These are phyloP conservation scores for Piscicola geometra DNA, from an alignment of 2,888 invertebrate species.

Conservation along the genomic window DNA sequence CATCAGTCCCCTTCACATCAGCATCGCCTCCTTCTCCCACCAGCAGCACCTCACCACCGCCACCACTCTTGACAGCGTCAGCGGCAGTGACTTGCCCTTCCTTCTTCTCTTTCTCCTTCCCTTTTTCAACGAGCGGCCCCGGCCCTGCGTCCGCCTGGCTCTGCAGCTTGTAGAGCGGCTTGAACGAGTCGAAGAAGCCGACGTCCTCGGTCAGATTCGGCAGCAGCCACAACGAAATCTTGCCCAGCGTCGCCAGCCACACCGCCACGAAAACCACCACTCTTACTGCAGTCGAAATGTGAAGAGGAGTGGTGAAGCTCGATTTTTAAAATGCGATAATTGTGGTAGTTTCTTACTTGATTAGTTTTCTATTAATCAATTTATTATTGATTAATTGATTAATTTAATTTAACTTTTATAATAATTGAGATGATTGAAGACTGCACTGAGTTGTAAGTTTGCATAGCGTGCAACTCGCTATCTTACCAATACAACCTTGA, in stretches of 20 bases:
- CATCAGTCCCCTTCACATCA: not conserved
- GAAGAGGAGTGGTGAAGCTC: no score
- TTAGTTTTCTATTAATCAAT: no score
- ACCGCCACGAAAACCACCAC: slow-evolving; percentile 84
- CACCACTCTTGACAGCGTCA: not conserved
- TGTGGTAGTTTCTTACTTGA: no score
- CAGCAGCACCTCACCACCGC: not conserved
- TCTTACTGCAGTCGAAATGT: slow-evolving; percentile 68
- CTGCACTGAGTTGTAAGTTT: not conserved
- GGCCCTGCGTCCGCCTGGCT: slow-evolving; percentile 31
- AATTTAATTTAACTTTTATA: no score
- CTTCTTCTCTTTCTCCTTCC: slow-evolving; percentile 41
- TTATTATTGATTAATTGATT: no score
- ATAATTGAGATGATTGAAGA: not conserved
- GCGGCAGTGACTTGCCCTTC: not conserved
- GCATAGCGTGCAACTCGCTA: no score
- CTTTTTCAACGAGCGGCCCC: slow-evolving; percentile 34
- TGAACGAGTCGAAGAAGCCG: slow-evolving; percentile 95
- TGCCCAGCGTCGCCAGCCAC: slow-evolving; percentile 76
- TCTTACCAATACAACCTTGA: no score
- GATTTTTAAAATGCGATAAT: no score
- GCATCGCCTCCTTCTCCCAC: not conserved
- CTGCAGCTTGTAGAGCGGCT: slow-evolving; percentile 74
- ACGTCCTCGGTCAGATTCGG: slow-evolving; percentile 99
- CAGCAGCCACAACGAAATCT: slow-evolving; percentile 92